Evolutionary conservation across 2,113 vertebrate species (phyloP), one percentile per base, ranked within the genome.

Genomic region (Plecturocebus donacophilus): DNA sequence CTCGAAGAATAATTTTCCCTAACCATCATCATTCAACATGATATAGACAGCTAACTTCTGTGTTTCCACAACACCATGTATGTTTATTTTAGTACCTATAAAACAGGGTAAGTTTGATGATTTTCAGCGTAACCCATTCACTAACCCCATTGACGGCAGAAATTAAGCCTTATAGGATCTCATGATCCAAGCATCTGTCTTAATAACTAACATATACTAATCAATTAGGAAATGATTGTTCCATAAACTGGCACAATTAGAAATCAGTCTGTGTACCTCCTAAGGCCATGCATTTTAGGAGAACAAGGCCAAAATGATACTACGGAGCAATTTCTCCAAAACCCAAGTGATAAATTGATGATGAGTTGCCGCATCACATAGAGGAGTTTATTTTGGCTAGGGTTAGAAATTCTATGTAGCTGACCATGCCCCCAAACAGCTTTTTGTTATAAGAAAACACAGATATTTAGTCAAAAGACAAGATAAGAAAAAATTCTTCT

Each of bases 71-170:
- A 20, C 4, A 54, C 3, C 4, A 70, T 70, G 4, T 4, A 71
- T 38, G 11, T 30, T 93, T 27, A 54, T 70, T 13, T 83, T 38
- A n/a, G 0, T 58, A 58, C 27, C 94, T 81, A 52, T 38, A 61
- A 93, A 96, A 92, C 9, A 75, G 25, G 54, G 79, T 66, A 95
- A 70, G 38, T 77, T 84, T 93, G 16, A 3, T 87, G 10, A 89
- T 79, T 79, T 79, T 93, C 82, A 61, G 13, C 35, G 47, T 94
- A 49, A 94, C 1, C 5, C 5, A 54, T 6, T 87, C 6, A 66
- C 2, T 52, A 54, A 85, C 10, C 19, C 27, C 9, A 40, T 0
- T 58, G 32, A 84, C 47, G 52, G 23, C 27, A 90, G 47, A 42
- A 82, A 86, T 14, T 25, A 45, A 23, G 4, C 27, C 32, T 47